Evolutionary conservation across 2,113 vertebrate genomes (phyloP), one percentile per base, ranked within the genome.

Genomic region (Alexandromys fortis): DNA sequence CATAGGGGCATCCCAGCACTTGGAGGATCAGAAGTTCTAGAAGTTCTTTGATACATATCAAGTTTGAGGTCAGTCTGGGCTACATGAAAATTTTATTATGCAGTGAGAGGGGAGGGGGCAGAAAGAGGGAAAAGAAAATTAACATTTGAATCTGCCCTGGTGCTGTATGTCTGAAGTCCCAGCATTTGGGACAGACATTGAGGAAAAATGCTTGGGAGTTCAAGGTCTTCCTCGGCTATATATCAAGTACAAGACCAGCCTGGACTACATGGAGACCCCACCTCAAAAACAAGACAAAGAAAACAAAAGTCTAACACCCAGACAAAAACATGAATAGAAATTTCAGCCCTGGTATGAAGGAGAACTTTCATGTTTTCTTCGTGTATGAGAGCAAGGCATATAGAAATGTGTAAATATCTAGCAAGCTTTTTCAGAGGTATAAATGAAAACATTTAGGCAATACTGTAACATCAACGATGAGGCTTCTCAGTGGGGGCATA

Each of bases 291-390:
- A 73, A 88, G 49, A 14, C 47, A 88, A 88, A 38, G 68, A n/a
- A 28, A 58, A 38, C 47, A 72, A 87, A 52, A 70, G 35, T 28
- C 49, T 5, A 52, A 52, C 42, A 87, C 49, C 24, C 70, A 19
- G 30, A n/a, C 38, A 52, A 89, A 97, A 93, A 45, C 22, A 22
- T 79, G 52, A 79, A 14, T 76, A 68, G 67, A 90, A 76, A 90
- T 61, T 91, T 58, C 65, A 83, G 88, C 52, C 58, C 22, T 65
- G 75, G 82, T 38, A 38, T 16, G 21, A 88, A 91, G 49, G 11
- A 24, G 11, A 6, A 82, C 52, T 82, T 55, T 89, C n/a, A 82
- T 30, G n/a, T 55, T 88, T 72, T 88, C 88, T 88, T 83, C 88
- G 58, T 22, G 6, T 93, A 85, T 24, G 24, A 63, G 14, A 52